phyloP scores from a whole-genome alignment of 2,888 invertebrate species.

The Sarcophaga caerulescens region DNA sequence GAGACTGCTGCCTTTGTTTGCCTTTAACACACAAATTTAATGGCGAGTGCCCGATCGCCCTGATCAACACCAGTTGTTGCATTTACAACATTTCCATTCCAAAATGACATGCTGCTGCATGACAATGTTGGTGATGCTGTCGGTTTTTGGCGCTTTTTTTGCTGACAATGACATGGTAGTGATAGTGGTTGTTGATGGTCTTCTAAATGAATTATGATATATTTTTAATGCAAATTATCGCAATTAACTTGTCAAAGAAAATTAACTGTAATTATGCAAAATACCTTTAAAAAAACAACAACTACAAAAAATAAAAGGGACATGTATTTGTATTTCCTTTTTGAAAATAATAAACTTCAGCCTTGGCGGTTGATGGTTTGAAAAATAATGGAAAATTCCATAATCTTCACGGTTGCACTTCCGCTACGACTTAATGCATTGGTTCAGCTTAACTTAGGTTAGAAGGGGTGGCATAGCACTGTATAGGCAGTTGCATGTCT shows the following conservation, averaged over 20 bases:
- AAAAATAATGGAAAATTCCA: no score
- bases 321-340: no score
- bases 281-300: constrained; percentile 24
- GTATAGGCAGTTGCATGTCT: no score
- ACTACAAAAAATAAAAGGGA: no score
- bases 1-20: constrained; percentile 20
- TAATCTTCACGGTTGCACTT: no score
- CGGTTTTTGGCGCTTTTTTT: background rate
- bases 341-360: no score
- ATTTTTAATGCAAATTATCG: constrained; percentile 77
- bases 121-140: background rate
- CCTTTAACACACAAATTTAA: constrained; percentile 7
- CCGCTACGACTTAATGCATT: background rate
- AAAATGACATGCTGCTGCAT: background rate
- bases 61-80: constrained; percentile 11
- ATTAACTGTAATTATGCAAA: constrained; percentile 76
- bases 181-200: constrained; percentile 44
- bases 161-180: constrained; percentile 28
- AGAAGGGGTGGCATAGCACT: no score
- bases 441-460: no score
- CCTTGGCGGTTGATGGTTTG: no score
- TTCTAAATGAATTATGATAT: constrained; percentile 76
- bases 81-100: no score
- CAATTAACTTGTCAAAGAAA: constrained; percentile 79
- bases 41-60: constrained; percentile 38